These are phyloP conservation scores for Lathamus discolor DNA, from an alignment of 2,113 vertebrate species.

Conservation along the genomic window DNA sequence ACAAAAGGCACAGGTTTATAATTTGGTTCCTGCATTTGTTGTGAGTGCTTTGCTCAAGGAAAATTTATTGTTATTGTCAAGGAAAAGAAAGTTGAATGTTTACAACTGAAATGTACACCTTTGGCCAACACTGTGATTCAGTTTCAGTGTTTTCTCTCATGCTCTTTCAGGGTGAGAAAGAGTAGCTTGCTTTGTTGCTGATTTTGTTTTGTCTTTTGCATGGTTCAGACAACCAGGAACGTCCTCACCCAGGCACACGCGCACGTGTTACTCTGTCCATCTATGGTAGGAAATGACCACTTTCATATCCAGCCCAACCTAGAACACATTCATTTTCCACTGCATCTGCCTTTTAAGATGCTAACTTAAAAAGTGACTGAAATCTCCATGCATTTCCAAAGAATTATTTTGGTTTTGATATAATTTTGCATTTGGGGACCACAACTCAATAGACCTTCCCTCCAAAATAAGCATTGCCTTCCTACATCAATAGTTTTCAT, in stretches of 20 bases:
- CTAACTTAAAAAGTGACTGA: neutral
- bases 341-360: neutral
- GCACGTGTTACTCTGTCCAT: neutral
- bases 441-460: neutral
- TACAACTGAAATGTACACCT: neutral
- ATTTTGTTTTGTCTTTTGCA: neutral
- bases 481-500: neutral
- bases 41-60: neutral
- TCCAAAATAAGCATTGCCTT: neutral
- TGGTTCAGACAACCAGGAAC: neutral
- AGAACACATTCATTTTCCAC: neutral
- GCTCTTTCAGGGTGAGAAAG: neutral
- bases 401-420: neutral
- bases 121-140: neutral
- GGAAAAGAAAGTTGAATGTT: neutral
- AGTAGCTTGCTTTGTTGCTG: neutral
- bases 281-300: neutral
- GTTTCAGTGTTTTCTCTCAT: neutral
- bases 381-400: neutral
- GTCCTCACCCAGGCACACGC: rapidly evolving
- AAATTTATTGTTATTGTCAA: neutral
- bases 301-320: neutral
- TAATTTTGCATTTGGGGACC: neutral
- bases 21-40: neutral
- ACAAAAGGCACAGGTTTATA: neutral